These are phyloP conservation scores for Boulengeromyrus knoepffleri DNA, from an alignment of 2,113 vertebrate species.

Conservation along the genomic window DNA sequence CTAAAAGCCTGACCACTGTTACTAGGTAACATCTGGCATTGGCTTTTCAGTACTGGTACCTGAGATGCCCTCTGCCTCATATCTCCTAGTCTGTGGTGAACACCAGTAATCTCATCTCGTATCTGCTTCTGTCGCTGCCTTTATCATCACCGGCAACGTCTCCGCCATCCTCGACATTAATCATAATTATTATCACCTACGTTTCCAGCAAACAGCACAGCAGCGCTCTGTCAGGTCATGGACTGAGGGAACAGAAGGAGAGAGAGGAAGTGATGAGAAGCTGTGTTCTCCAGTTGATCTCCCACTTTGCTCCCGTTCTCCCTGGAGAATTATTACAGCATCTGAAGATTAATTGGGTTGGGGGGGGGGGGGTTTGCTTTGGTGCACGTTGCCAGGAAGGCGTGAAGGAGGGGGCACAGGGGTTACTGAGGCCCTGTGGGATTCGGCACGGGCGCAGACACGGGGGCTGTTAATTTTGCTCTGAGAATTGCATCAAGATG, in stretches of 20 bases:
- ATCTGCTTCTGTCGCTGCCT: neutral
- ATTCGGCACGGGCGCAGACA: neutral
- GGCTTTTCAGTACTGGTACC: neutral
- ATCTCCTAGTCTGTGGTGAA: neutral
- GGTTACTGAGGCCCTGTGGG: neutral
- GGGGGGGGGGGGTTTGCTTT: neutral
- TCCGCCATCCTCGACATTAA: neutral
- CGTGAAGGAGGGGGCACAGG: neutral
- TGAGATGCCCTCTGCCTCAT: neutral
- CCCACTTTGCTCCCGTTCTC: neutral
- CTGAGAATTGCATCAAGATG: constrained; percentile 24
- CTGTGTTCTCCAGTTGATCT: neutral
- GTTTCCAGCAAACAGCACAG: neutral
- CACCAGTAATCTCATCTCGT: neutral
- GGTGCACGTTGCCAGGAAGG: constrained; percentile 8
- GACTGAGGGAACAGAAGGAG: neutral
- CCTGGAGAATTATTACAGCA: constrained; percentile 12
- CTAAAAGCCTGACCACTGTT: neutral
- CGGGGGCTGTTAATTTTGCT: constrained; percentile 17
- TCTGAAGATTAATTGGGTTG: constrained; percentile 23
- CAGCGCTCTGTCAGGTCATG: neutral
- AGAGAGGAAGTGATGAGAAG: neutral
- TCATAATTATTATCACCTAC: neutral
- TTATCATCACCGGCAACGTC: neutral
- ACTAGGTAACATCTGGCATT: neutral